Evolutionary conservation across 2,888 invertebrate genomes (phyloP), one percentile per base, ranked within the genome.

Genomic region (Colostygia pectinataria): DNA sequence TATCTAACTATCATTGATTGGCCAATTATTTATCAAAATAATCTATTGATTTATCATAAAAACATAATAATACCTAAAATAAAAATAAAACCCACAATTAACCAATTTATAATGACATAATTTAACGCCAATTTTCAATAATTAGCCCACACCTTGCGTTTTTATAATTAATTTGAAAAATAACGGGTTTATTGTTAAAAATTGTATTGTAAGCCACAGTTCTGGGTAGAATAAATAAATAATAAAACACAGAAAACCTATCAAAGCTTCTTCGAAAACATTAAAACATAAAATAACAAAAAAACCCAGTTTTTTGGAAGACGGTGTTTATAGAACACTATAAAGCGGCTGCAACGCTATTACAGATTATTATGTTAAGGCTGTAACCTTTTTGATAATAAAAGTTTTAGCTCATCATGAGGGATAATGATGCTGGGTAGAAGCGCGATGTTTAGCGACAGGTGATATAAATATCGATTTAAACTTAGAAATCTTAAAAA

Each of bases 281-380:
- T 42, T 9, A 34, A 37, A 39, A 18, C 13, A 28, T 28, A 49
- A 25, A 49, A 42, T 20, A 28, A 33, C 15, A 44, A 32, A 45
- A 38, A 31, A 42, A 37, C 18, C 3, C 10, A 1, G 15, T 23
- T 42, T 38, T 42, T 38, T 57, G 58, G 68, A 68, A 61, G 63
- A 59, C 69, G 66, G 62, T 54, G n/a, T 75, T 74, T 77, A 74
- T 75, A 61, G 65, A 44, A 53, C 65, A 57, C 69, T 74, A 73
- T 76, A 76, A 47, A 45, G 54, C 62, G 54, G 65, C 61, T 66
- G 62, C 63, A 49, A 70, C 58, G 61, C 65, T 63, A 73, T 71
- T 74, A 75, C 66, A 52, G 65, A 74, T 75, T 77, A 75, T 76
- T 69, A 69, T 66, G 73, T 68, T 72, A 72, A 65, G 56, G 63